These are phyloP conservation scores for Nematolebias whitei DNA, from an alignment of 2,113 vertebrate species.

Conservation along the genomic window DNA sequence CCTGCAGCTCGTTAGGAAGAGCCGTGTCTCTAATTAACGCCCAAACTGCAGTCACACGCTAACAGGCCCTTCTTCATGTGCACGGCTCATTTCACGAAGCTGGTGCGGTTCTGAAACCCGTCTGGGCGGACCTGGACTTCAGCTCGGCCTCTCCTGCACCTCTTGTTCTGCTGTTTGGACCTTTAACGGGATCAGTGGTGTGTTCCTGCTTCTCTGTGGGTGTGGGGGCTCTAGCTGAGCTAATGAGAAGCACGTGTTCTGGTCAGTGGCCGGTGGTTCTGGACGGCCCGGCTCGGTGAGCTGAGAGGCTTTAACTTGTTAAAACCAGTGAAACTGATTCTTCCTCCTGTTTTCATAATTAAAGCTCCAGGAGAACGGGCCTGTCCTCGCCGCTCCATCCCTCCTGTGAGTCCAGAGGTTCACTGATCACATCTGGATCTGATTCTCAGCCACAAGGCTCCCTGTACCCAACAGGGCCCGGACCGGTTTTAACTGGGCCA, in stretches of 20 bases:
- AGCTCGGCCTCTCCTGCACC: slow-evolving; percentile 1
- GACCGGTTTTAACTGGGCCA: slow-evolving; percentile 49
- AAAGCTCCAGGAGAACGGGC: slow-evolving; percentile 81
- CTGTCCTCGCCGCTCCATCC: slow-evolving; percentile 69
- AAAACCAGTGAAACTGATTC: slow-evolving; percentile 98
- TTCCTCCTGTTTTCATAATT: slow-evolving; percentile 97
- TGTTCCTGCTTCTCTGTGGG: slow-evolving; percentile 77
- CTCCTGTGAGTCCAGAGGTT: slow-evolving; percentile 75
- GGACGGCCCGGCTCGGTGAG: slow-evolving; percentile 76
- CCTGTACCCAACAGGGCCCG: slow-evolving; percentile 70
- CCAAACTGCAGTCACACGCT: slow-evolving; percentile 26
- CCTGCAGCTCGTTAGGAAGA: not conserved
- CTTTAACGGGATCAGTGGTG: slow-evolving; percentile 81
- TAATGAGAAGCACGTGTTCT: slow-evolving; percentile 94
- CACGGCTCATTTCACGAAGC: no score
- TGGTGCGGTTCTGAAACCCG: no score
- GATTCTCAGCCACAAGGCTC: slow-evolving; percentile 87
- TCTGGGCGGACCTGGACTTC: no score
- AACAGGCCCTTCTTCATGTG: not conserved
- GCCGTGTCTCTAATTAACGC: not conserved
- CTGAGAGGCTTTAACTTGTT: slow-evolving; percentile 91
- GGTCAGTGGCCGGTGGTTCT: slow-evolving; percentile 69
- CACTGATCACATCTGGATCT: slow-evolving; percentile 88
- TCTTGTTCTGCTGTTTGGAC: slow-evolving; percentile 63
- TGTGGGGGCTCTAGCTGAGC: no score